Evolutionary conservation across 2,888 invertebrate species (phyloP).

Genomic region (Agrilus cyanescens): DNA sequence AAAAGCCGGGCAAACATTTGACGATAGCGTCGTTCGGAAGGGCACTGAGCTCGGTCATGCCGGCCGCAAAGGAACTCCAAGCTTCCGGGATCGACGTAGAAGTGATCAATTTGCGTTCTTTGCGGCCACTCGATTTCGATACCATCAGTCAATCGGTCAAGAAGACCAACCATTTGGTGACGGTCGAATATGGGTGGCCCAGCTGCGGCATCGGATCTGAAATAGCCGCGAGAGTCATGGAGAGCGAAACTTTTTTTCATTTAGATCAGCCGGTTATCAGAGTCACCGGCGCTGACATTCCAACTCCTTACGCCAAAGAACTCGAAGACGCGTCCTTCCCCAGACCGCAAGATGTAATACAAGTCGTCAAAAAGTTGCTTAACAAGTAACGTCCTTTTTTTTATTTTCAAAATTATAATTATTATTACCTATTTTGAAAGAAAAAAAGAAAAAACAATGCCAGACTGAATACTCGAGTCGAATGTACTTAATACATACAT

Average conservation of each 20-base stretch:
- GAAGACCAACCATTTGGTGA: conserved; percentile 51
- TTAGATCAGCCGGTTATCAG: conserved; percentile 90
- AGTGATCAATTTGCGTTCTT: conserved; percentile 48
- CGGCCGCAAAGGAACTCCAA: conserved; percentile 72
- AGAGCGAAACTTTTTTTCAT: conserved; percentile 87
- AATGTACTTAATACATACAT: too few relatives aligned
- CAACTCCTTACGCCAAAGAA: conserved; percentile 92
- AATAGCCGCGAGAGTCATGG: conserved; percentile 44
- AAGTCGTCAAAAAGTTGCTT: conserved; percentile 59
- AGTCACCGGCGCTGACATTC: conserved; percentile 86
- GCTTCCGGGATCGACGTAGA: conserved; percentile 50
- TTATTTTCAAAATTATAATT: too few relatives aligned
- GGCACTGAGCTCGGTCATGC: conserved; percentile 65
- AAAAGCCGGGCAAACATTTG: conserved; percentile 53
- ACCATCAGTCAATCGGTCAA: conserved; percentile 39
- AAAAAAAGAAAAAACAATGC: too few relatives aligned
- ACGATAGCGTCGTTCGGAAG: conserved; percentile 79
- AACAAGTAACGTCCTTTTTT: too few relatives aligned
- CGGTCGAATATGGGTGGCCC: conserved; percentile 56
- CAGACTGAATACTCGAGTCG: too few relatives aligned
- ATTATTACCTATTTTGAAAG: too few relatives aligned
- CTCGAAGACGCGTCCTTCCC: conserved; percentile 75
- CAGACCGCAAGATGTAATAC: conserved; percentile 60
- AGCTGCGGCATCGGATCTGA: conserved; percentile 38
- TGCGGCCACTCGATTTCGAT: conserved; percentile 42